phyloP scores from a whole-genome alignment of 2,113 vertebrate species.

The Phylloscopus trochilus region DNA sequence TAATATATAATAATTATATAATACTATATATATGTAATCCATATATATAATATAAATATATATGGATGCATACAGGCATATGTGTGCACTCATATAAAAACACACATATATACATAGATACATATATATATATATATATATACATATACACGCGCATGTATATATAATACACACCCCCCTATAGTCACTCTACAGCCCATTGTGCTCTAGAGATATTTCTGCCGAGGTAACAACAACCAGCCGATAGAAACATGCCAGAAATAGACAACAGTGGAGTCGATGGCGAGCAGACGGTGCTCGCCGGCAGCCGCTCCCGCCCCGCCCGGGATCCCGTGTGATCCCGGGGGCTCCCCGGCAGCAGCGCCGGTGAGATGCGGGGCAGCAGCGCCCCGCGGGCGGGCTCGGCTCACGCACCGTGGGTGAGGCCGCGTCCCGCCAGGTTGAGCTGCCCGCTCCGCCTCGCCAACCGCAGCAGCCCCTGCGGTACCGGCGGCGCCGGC shows the following conservation, averaged over 20 bases:
- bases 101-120: too few relatives aligned
- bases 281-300: neutral
- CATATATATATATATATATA: too few relatives aligned
- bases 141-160: accelerated
- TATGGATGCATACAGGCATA: neutral
- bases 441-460: constrained; percentile 89
- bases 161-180: neutral
- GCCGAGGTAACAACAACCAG: neutral
- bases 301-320: neutral
- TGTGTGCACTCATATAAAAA: neutral
- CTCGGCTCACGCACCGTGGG: constrained; percentile 74
- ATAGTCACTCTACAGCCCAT: accelerated
- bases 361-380: too few relatives aligned
- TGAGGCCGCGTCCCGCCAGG: constrained; percentile 81
- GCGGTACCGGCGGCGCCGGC: constrained; percentile 61
- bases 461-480: constrained; percentile 83
- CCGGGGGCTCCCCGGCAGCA: neutral
- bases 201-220: neutral
- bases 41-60: too few relatives aligned
- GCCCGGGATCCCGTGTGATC: neutral
- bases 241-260: neutral
- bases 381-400: neutral
- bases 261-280: accelerated
- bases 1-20: too few relatives aligned
- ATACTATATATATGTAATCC: too few relatives aligned